A percentile compares a stretch with the other conserved stretches of the same genome.
These are phyloP conservation scores for Dromaius novaehollandiae DNA, from an alignment of 2,113 vertebrate genomes.

Conservation along the genomic window DNA sequence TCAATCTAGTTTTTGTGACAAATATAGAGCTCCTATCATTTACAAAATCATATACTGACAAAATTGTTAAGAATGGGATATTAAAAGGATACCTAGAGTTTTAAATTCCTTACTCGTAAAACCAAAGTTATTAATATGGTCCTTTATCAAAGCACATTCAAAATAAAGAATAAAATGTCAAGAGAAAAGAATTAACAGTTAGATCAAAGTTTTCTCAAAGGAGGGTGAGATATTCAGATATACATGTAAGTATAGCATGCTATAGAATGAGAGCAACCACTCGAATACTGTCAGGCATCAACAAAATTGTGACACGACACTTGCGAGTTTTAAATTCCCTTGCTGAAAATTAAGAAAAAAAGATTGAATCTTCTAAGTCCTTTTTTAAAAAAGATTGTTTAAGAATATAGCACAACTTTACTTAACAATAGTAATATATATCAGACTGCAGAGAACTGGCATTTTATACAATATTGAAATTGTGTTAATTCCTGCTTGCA, in stretches of 20 bases:
- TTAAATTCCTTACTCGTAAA: neutral
- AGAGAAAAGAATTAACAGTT: neutral
- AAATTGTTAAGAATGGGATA: neutral
- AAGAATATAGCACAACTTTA: neutral
- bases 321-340: neutral
- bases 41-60: neutral
- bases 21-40: neutral
- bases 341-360: neutral
- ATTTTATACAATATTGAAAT: neutral
- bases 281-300: neutral
- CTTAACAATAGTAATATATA: neutral
- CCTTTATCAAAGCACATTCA: neutral
- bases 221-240: neutral
- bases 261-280: neutral
- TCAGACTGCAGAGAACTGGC: neutral
- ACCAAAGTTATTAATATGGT: neutral
- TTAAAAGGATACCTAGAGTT: neutral
- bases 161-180: neutral
- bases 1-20: neutral
- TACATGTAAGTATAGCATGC: neutral
- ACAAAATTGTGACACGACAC: neutral
- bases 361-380: fast-evolving
- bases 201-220: neutral
- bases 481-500: neutral
- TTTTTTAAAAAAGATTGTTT: neutral